Evolutionary conservation across 2,888 invertebrate species (phyloP).

Genomic region (Ethmia dodecea): DNA sequence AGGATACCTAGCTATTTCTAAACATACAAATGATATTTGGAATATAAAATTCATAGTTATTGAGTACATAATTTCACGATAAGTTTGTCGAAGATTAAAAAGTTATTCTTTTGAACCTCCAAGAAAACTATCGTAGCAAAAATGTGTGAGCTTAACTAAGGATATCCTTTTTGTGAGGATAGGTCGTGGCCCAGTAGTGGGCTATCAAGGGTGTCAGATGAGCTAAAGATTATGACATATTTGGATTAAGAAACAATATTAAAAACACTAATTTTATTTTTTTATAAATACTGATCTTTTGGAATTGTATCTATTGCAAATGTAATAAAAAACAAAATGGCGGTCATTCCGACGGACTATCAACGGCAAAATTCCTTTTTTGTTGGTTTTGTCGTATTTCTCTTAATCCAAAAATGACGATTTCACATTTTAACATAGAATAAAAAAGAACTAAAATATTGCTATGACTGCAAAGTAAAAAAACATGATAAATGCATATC

Average conservation of each 20-base stretch:
- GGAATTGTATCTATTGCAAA: no score
- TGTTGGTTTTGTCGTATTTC: no score
- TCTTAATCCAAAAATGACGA: not conserved
- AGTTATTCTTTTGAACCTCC: conserved; percentile 48
- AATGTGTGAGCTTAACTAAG: conserved; percentile 10
- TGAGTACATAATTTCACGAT: conserved; percentile 35
- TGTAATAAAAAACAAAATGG: not conserved
- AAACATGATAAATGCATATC: conserved; percentile 17
- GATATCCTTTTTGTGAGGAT: no score
- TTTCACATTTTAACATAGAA: not conserved
- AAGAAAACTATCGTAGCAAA: conserved; percentile 53
- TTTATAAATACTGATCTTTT: no score
- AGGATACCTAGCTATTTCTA: conserved; percentile 42
- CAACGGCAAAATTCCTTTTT: no score
- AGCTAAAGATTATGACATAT: not conserved
- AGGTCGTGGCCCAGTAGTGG: no score
- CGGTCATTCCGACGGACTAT: no score
- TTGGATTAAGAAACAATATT: not conserved
- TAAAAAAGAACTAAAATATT: conserved; percentile 6
- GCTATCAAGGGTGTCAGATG: no score
- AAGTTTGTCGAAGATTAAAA: conserved; percentile 63
- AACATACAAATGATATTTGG: conserved; percentile 38
- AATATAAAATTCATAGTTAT: conserved; percentile 29
- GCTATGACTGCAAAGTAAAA: conserved; percentile 24
- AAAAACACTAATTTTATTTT: not conserved